phyloP scores from a whole-genome alignment of 2,797 vertebrate species.

The Echeneis naucrates region DNA sequence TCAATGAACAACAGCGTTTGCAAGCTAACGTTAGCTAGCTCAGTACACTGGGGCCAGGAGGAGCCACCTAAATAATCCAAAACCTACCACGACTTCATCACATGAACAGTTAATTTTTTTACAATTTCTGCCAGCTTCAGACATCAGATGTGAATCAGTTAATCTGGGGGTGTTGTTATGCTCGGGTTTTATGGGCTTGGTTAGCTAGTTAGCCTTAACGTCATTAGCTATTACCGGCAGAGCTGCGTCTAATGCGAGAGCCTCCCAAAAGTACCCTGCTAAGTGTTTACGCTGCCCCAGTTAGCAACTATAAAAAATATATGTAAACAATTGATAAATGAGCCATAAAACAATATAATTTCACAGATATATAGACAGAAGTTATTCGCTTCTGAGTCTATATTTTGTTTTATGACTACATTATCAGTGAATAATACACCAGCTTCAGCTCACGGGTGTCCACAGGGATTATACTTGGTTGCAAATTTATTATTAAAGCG shows the following conservation, averaged over 20 bases:
- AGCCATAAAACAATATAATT: too few species aligned
- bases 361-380: too few species aligned
- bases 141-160: neutral
- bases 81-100: neutral
- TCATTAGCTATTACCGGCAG: conserved; percentile 19
- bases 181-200: neutral
- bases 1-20: conserved; percentile 18
- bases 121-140: rapidly evolving
- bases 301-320: neutral
- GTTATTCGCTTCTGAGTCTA: too few species aligned
- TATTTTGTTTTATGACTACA: neutral
- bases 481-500: neutral
- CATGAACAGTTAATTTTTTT: rapidly evolving
- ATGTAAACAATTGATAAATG: neutral
- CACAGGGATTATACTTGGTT: neutral
- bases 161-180: neutral
- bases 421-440: neutral
- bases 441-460: neutral
- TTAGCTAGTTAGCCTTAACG: conserved; percentile 37
- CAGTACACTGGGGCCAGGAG: conserved; percentile 18
- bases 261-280: neutral
- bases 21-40: conserved; percentile 51
- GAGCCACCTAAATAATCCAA: neutral
- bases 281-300: neutral
- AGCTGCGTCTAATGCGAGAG: too few species aligned